Conservation (phyloP, 2,888 invertebrate species). For the Monochamus alternatus region DNA sequence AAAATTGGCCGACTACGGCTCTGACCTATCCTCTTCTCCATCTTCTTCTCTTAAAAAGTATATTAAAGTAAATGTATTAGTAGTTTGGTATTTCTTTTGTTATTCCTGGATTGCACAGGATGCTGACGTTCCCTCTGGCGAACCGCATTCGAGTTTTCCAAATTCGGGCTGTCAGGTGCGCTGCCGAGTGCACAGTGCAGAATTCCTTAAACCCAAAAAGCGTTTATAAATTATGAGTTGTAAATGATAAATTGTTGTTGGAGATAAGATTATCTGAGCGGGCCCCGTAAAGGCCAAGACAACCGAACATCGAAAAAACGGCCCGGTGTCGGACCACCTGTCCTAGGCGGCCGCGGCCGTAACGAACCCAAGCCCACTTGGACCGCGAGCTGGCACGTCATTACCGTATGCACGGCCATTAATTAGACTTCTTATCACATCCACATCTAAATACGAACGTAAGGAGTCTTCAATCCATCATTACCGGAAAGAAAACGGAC, state of each 20-base stretch:
- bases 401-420: conserved; percentile 57
- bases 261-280: conserved; percentile 30
- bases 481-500: conserved; percentile 62
- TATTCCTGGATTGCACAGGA: no score
- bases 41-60: no score
- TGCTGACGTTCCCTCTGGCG: background rate
- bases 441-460: conserved; percentile 58
- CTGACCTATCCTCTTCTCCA: no score
- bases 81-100: no score
- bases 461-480: conserved; percentile 60
- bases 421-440: conserved; percentile 60
- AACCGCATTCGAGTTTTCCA: background rate
- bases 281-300: conserved; percentile 25
- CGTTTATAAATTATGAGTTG: conserved; percentile 24
- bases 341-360: conserved; percentile 54
- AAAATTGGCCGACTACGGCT: no score
- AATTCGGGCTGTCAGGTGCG: conserved; percentile 7
- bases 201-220: conserved; percentile 23
- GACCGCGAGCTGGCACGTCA: conserved; percentile 52
- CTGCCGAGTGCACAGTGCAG: background rate
- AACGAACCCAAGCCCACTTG: conserved; percentile 52
- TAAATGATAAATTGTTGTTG: conserved; percentile 29
- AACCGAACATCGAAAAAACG: conserved; percentile 34
- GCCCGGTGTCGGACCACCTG: conserved; percentile 60
- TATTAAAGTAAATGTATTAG: no score